phyloP scores from a whole-genome alignment of 2,797 vertebrate genomes.

The Stomatorhinus walkeri region DNA sequence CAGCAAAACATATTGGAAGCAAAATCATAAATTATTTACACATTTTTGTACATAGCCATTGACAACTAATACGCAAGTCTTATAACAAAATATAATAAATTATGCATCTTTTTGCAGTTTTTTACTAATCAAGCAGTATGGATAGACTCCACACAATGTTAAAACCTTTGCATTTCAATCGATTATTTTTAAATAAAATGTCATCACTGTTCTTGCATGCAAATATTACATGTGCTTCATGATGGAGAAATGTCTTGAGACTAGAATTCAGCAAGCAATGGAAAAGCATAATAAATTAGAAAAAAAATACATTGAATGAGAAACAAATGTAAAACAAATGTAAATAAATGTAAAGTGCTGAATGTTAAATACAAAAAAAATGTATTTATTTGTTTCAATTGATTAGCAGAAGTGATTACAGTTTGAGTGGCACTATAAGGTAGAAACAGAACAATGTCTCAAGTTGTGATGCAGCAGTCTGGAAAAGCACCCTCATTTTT shows the following conservation, averaged over 20 bases:
- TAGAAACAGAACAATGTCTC: neutral
- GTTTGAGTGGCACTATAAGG: neutral
- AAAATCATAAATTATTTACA: constrained; percentile 30
- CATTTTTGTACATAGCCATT: constrained; percentile 18
- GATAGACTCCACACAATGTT: constrained; percentile 7
- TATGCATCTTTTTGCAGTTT: constrained; percentile 7
- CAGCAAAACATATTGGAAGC: constrained; percentile 16
- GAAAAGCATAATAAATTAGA: neutral
- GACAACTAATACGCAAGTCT: constrained; percentile 16
- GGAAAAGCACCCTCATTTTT: neutral
- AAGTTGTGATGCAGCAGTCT: neutral
- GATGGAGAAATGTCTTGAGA: constrained; percentile 11
- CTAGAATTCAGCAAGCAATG: neutral
- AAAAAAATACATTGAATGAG: neutral
- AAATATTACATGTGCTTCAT: constrained; percentile 20
- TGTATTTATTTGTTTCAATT: neutral
- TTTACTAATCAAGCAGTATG: constrained; percentile 19
- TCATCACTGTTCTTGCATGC: constrained; percentile 8
- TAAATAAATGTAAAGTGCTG: neutral
- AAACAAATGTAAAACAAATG: neutral
- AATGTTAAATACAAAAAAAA: neutral
- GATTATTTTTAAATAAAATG: constrained; percentile 24
- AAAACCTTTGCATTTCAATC: constrained; percentile 21
- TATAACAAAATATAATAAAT: constrained; percentile 17
- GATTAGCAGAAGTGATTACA: neutral